These are phyloP conservation scores for Sebastes baramenuke DNA, from an alignment of 2,797 vertebrate species.

Conservation along the genomic window DNA sequence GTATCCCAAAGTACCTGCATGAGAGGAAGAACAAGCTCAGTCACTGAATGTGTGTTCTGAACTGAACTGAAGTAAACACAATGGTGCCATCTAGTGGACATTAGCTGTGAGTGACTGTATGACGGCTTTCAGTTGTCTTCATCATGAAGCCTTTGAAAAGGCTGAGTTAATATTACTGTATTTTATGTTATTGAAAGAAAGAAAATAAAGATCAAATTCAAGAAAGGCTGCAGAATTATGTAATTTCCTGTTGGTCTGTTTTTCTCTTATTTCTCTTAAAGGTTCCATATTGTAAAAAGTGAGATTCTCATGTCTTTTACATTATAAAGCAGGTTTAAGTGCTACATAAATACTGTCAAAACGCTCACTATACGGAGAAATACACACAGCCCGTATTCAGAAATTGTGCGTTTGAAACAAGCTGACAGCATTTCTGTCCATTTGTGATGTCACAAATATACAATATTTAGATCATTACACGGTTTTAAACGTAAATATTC, in stretches of 20 bases:
- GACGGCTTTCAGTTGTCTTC: not conserved
- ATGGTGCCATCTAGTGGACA: slow-evolving; percentile 52
- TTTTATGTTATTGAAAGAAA: not conserved
- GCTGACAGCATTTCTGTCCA: too few relatives aligned
- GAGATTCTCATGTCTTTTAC: too few relatives aligned
- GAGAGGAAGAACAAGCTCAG: not conserved
- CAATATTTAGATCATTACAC: too few relatives aligned
- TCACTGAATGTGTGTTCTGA: not conserved
- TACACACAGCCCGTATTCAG: too few relatives aligned
- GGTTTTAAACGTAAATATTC: too few relatives aligned
- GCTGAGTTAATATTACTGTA: not conserved
- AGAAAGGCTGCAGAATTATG: not conserved
- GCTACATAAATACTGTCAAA: too few relatives aligned
- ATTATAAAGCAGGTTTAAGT: too few relatives aligned
- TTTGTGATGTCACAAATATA: too few relatives aligned
- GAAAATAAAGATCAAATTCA: not conserved
- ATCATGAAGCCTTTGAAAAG: not conserved
- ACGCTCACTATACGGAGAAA: too few relatives aligned
- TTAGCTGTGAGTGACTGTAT: not conserved
- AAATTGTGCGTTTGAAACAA: too few relatives aligned
- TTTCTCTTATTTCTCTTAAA: not conserved
- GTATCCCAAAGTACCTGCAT: slow-evolving; percentile 80
- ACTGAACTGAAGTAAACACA: not conserved
- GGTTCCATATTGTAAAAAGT: too few relatives aligned
- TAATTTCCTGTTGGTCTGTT: not conserved